Percentiles rank a stretch among this genome's conserved stretches.
These are phyloP conservation scores for Malurus alboscapulatus DNA, from an alignment of 2,113 vertebrate species.

Conservation along the genomic window DNA sequence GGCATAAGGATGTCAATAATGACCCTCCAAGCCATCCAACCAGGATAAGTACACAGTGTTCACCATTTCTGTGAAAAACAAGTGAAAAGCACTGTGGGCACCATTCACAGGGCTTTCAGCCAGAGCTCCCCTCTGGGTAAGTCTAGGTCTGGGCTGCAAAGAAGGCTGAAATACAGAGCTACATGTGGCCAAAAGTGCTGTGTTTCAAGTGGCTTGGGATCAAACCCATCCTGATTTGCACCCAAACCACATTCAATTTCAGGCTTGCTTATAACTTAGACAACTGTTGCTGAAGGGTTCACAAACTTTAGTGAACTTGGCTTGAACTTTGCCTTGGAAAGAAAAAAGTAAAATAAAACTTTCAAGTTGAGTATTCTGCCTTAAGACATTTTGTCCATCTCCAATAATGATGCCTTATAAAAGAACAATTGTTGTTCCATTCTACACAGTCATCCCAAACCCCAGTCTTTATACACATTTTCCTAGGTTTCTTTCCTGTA, in stretches of 20 bases:
- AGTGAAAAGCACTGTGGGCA: neutral
- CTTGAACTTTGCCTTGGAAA: slow-evolving; percentile 38
- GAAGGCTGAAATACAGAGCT: neutral
- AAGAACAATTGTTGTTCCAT: neutral
- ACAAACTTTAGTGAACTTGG: slow-evolving; percentile 5
- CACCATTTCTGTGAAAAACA: neutral
- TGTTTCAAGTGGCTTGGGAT: slow-evolving; percentile 1
- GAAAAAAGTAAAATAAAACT: slow-evolving; percentile 21
- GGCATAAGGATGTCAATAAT: neutral
- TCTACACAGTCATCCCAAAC: neutral
- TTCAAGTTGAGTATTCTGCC: neutral
- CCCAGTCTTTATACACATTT: neutral
- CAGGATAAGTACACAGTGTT: neutral
- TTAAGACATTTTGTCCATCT: neutral
- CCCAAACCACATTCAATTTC: slow-evolving; percentile 13
- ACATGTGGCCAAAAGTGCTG: neutral
- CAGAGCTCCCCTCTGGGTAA: neutral
- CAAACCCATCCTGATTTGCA: neutral
- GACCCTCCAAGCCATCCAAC: neutral
- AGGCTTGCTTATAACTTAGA: neutral
- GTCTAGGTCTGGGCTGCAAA: neutral
- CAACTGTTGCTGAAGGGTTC: neutral
- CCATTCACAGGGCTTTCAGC: neutral
- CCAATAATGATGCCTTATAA: neutral
- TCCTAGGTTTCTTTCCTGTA: neutral